Evolutionary conservation across 2,888 invertebrate species (phyloP).

Genomic region (Microctonus brassicae): DNA sequence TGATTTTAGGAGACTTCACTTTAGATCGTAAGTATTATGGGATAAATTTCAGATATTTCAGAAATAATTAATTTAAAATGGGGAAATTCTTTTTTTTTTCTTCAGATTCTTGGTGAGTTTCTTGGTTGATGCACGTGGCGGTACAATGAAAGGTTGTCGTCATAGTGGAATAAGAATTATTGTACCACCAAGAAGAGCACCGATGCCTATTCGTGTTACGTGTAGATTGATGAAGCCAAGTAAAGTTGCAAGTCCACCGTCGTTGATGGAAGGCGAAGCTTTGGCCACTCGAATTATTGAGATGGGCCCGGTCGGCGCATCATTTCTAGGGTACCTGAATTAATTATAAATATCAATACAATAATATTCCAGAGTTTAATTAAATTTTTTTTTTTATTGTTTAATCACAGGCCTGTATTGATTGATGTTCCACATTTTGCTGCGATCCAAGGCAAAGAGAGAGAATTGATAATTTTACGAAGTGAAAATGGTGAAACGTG

Average conservation of each 20-base stretch:
- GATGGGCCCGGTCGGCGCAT: conserved; percentile 94
- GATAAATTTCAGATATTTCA: not conserved
- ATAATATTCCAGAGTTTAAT: not conserved
- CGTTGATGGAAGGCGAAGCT: conserved; percentile 98
- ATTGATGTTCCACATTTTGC: conserved; percentile 99
- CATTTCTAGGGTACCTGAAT: conserved; percentile 89
- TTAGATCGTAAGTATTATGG: conserved; percentile 63
- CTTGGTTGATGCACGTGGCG: conserved; percentile 98
- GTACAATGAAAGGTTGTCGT: conserved; percentile 98
- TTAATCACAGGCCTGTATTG: conserved; percentile 82
- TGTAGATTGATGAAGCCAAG: conserved; percentile 89
- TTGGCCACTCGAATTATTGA: conserved; percentile 94
- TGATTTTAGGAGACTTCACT: conserved; percentile 61
- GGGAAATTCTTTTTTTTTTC: not conserved
- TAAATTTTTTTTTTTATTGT: not conserved
- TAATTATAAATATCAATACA: not conserved
- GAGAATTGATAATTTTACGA: conserved; percentile 95
- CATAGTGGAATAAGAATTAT: conserved; percentile 97
- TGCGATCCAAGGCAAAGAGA: conserved; percentile 90
- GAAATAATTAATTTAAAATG: not conserved
- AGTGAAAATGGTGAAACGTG: conserved; percentile 99
- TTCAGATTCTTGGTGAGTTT: conserved; percentile 96
- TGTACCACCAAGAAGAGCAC: conserved; percentile 95
- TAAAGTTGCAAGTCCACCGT: conserved; percentile 88
- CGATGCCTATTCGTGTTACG: conserved; percentile 96